Base-by-base conservation (phyloP, 2,888 invertebrate genomes). In the Glyphotaelius pellucidus region DNA sequence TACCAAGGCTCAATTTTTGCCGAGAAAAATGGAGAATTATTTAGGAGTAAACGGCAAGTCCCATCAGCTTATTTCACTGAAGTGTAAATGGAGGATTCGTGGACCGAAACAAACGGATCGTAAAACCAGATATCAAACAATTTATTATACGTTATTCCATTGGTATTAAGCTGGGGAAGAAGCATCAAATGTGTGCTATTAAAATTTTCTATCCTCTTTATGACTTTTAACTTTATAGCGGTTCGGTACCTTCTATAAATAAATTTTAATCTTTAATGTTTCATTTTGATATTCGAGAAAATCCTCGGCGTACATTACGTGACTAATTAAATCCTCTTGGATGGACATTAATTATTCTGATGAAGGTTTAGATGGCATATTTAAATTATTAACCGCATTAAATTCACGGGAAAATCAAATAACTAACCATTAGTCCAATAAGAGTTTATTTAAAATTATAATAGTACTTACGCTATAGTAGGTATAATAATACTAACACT, bases 81-180 rank as follows among this genome's bases (percentile, higher is more conserved):
- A 88, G 79, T 79, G 67, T 67, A 88, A 88, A 32, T 32, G 67
- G 79, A 67, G 67, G 32, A 19, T 32, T 47, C 31, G 11, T 88
- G 67, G 88, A 88, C 88, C 88, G 32, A 88, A 88, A 67, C 88
- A 88, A 88, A 35, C 67, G 32, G 35, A 79, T 79, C 67, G 80
- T 88, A 88, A 88, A 88, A 88, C 25, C 38, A 88, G 79, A 88
- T 88, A 88, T 88, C 52, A 88, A 88, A n/a, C 88, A 79, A 88
- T 88, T 88, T 88, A 88, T 79, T 80, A 32, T 88, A 35, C 88
- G 88, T 88, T 88, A 79, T 88, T 67, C 88, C 88, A 67, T 30
- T 19, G 32, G 67, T 67, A 88, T 88, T 32, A 88, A 88, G 47
- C 52, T 67, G 52, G 47, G 79, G 31, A 79, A 31, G 88, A 15